Base-by-base conservation (phyloP, 1,140 invertebrate genomes). In the Polyergus mexicanus region DNA sequence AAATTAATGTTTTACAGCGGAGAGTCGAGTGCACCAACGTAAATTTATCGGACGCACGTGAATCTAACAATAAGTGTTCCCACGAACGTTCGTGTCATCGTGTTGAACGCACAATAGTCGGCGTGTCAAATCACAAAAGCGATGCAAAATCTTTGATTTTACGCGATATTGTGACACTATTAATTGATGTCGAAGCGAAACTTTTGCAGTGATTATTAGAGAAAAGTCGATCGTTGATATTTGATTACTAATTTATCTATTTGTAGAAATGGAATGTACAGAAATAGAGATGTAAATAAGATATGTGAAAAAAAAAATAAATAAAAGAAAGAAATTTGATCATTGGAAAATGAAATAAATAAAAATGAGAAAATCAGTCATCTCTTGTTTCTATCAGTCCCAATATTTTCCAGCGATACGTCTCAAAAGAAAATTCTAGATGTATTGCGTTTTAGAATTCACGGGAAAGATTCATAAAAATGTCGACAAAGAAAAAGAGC, bases 1-100 rank as follows among this genome's bases (percentile, higher is more conserved):
- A 83, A 83, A 83, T 83, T 83, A 83, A 68, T 83, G 68, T 83
- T 74, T 83, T 74, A 69, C 38, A 68, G 13, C 25, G 51, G 66
- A 41, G 35, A 41, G 25, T 71, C 25, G 69, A 72, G 78, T 74
- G 68, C 58, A 19, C 68, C 68, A 60, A 51, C 35, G 54, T 74
- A 35, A 83, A 83, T 56, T 83, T 83, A 83, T 83, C 78, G 78
- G 19, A 25, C 54, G 78, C 78, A 54, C 78, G 78, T 83, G 78
- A 83, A 74, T 83, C 78, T 83, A 83, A 47, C 44, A 47, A 47
- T 47, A 47, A 74, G 41, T 13, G 66, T 65, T 72, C 51, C 25
- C 54, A 19, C 58, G 35, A 11, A 47, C 47, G n/a, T 75, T 75
- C 71, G 47, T 77, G 71, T 75, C 62, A 66, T 32, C 74, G 22